Evolutionary conservation across 2,888 invertebrate genomes (phyloP), one percentile per base, ranked within the genome.

Genomic region (Zaprionus bogoriensis): DNA sequence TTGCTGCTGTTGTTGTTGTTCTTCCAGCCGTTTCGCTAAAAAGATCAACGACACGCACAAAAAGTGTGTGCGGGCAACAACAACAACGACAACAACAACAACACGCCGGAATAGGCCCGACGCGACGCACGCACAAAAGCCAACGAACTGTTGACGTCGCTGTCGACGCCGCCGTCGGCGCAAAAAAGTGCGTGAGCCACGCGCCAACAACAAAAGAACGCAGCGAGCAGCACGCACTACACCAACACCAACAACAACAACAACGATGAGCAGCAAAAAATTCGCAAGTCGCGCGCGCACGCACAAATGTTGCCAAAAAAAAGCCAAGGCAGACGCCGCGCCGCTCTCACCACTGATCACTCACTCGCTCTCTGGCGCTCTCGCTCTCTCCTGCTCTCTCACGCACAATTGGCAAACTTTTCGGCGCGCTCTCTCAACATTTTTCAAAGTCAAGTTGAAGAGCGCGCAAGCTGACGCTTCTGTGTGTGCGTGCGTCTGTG

Each of bases 31-130:
- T 60, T 51, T 67, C 44, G 52, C 60, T 42, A 57, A 45, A 73
- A 68, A 82, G 86, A 86, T 87, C 87, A 84, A 84, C 85, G 86
- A 87, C 86, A 87, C 84, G 82, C 85, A 85, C 78, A 58, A 67
- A 71, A 76, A 61, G 46, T 48, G 32, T 46, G 28, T 25, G 27
- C 53, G 59, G 60, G 7, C 48, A 67, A 38, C 51, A 71, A 53
- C 58, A 50, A 67, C 38, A 69, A 59, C 44, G 64, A 55, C 55
- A 62, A 51, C 32, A 57, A 44, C 30, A 54, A 22, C 30, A 58
- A 54, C 42, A 63, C 55, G 52, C 36, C 60, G 44, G 32, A 67
- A 72, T 68, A 60, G 53, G 58, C 60, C 23, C 66, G 61, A 58
- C 59, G 50, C 59, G 52, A 53, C 62, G 59, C 70, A 77, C 78